Conservation (phyloP, 2,888 invertebrate genomes). For the Acrobasis repandana region DNA sequence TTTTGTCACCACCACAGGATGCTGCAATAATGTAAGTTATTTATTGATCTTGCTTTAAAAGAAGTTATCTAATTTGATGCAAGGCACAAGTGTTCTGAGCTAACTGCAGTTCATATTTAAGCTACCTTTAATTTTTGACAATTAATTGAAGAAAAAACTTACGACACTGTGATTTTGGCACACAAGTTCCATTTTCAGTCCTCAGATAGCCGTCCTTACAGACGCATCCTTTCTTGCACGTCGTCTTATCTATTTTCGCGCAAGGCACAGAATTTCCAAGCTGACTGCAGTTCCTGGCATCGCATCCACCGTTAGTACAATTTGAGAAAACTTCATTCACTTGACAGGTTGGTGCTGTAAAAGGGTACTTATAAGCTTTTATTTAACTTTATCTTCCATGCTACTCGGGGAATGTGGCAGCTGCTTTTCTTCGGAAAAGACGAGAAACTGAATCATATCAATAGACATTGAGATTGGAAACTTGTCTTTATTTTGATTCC, state of each 20-base stretch:
- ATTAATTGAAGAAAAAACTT: background rate
- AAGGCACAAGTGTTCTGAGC: too few relatives aligned
- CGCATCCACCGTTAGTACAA: conserved; percentile 27
- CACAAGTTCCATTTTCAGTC: conserved; percentile 37
- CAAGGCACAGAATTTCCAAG: conserved; percentile 23
- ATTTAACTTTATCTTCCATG: too few relatives aligned
- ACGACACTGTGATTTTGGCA: conserved; percentile 37
- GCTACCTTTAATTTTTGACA: too few relatives aligned
- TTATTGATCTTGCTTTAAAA: too few relatives aligned
- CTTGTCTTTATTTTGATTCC: too few relatives aligned
- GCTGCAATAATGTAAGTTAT: too few relatives aligned
- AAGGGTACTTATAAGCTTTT: background rate
- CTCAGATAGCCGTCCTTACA: conserved; percentile 38
- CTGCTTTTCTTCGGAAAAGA: too few relatives aligned
- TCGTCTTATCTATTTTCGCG: conserved; percentile 17
- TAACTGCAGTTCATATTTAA: too few relatives aligned
- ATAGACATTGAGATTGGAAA: too few relatives aligned
- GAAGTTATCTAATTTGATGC: too few relatives aligned
- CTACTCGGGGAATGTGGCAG: too few relatives aligned
- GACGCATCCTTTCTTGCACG: conserved; percentile 34
- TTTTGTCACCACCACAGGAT: conserved; percentile 32
- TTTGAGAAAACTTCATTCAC: conserved; percentile 18
- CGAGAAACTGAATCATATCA: too few relatives aligned
- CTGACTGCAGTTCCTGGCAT: conserved; percentile 21
- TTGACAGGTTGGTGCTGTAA: background rate